Evolutionary conservation across 64 coral and sea anemone genomes (phyloP), one percentile per base, ranked within the genome.

Genomic region (Montipora sp.): DNA sequence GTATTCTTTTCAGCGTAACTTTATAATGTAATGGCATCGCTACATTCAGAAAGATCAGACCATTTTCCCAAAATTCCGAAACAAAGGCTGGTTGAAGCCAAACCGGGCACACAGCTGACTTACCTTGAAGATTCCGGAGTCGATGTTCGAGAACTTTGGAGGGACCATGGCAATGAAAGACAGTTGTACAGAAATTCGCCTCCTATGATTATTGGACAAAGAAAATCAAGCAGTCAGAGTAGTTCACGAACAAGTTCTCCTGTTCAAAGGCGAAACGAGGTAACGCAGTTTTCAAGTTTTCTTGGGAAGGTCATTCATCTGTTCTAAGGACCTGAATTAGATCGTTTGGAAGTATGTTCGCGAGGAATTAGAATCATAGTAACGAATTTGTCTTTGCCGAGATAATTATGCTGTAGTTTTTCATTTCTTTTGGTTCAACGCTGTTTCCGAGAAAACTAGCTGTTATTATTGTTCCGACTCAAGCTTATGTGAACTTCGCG

Each of bases 51-150:
- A 16, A 87, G 92, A 91, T 87, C 92, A 73, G 95, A 98, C 16
- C 75, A 88, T 81, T 98, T 98, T 18, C 95, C 95, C 5, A 94
- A 68, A 90, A 98, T 98, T 77, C 92, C 94, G 69, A 98, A 85
- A 51, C 95, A 94, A 83, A 79, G 89, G 8, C 68, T 92, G 71
- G 92, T 92, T 13, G 95, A 94, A 23, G 72, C 92, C 7, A 98
- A 94, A 85, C 87, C 90, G 0, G 53, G 24, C 5, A 61, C 95
- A 5, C 92, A 94, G 21, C 79, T 94, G 12, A 89, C 95, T 16
- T 92, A 92, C 51, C 73, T 94, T 20, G 95, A 98, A 78, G 92
- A 98, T 51, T 91, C 95, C 9, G 71, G 89, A 48, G 87, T 91
- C 44, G 95, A 98, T 57, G 72, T 98, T 90, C 92, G 92, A 94